Evolutionary conservation across 2,888 invertebrate species (phyloP).

Genomic region (Acleris laterana): DNA sequence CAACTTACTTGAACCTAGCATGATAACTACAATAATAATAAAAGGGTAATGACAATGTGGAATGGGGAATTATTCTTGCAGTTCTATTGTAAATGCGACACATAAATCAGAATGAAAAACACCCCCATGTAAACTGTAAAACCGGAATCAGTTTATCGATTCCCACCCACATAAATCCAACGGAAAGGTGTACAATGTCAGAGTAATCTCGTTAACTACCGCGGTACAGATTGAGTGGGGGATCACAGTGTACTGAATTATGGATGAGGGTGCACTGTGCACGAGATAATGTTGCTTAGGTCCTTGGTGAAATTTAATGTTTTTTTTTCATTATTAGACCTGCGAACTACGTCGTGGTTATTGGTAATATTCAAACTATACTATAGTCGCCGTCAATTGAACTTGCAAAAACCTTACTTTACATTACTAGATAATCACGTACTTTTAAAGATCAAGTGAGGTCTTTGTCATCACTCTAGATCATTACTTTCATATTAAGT

Average conservation of each 20-base stretch:
- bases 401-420: too few species aligned
- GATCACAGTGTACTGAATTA: slow-evolving; percentile 39
- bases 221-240: slow-evolving; percentile 43
- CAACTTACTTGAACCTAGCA: too few species aligned
- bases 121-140: slow-evolving; percentile 28
- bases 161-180: slow-evolving; percentile 35
- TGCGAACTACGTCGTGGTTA: background rate
- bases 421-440: too few species aligned
- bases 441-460: too few species aligned
- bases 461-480: too few species aligned
- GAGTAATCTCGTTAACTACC: slow-evolving; percentile 52
- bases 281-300: slow-evolving; percentile 32
- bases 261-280: slow-evolving; percentile 39
- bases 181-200: slow-evolving; percentile 45
- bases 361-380: too few species aligned
- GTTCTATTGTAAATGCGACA: background rate
- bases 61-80: background rate
- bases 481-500: too few species aligned
- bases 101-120: slow-evolving; percentile 16
- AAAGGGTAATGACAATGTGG: too few species aligned
- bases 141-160: slow-evolving; percentile 35
- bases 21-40: too few species aligned
- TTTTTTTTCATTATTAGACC: background rate
- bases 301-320: slow-evolving; percentile 13
- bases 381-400: too few species aligned